phyloP scores from a whole-genome alignment of 2,797 vertebrate genomes.

The Petrocephalus sullivani region DNA sequence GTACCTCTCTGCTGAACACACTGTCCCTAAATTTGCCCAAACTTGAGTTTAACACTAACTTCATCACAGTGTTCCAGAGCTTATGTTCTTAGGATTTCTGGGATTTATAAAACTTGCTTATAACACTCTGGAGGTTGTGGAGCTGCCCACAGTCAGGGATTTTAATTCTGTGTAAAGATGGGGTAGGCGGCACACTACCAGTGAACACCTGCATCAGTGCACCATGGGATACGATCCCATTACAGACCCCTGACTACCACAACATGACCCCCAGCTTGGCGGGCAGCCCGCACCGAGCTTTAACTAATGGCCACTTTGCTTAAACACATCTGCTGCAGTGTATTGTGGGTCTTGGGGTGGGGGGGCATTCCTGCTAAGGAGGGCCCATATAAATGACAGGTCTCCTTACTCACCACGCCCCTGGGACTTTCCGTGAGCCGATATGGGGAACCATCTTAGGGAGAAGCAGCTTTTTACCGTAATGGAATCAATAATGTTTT shows the following conservation, averaged over 20 bases:
- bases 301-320: neutral
- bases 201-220: neutral
- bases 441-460: conserved; percentile 14
- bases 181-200: neutral
- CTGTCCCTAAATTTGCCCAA: neutral
- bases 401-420: neutral
- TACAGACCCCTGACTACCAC: neutral
- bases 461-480: conserved; percentile 28
- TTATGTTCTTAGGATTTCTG: too few species aligned
- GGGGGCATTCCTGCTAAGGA: neutral
- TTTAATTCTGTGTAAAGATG: neutral
- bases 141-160: neutral
- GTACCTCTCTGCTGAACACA: neutral
- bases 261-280: neutral
- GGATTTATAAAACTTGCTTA: conserved; percentile 10
- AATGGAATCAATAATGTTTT: conserved; percentile 36
- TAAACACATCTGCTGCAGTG: neutral
- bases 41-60: neutral
- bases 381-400: neutral
- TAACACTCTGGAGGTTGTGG: neutral
- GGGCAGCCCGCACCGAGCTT: neutral
- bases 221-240: neutral
- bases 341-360: neutral
- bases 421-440: neutral
- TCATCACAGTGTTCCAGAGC: neutral